Base-by-base conservation (phyloP, 2,797 vertebrate genomes). In the Tolypeutes matacus region DNA sequence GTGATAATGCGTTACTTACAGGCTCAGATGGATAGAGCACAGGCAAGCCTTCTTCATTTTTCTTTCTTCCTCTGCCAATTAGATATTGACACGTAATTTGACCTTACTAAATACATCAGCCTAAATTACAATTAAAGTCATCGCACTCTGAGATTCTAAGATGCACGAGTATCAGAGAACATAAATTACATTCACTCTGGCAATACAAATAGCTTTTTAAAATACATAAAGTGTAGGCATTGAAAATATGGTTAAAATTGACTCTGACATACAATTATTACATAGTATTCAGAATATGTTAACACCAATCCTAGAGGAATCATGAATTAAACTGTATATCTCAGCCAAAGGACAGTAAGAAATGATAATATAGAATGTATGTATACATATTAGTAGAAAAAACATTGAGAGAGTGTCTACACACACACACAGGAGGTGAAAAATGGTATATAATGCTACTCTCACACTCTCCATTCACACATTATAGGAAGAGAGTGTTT, bases 51-150 rank as follows among this genome's bases (percentile, higher is more conserved):
- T 81, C 46, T 31, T 58, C 23, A 64, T 51, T 58, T 49, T 89
- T 69, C 64, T 80, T 11, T 27, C 10, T 34, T 42, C 15, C 4
- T 56, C 17, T 51, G 20, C 20, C 17, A 62, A 0, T 27, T 81
- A 18, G 9, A 34, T 13, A 8, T n/a, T 82, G 25, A 65, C 36
- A 51, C 34, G 27, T 29, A 51, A 78, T 7, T 36, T 70, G 29
- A 65, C 17, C 51, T 69, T 53, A 8, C n/a, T 67, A 78, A 62
- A 46, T 46, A 46, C 8, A 46, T 46, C 46, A 46, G 46, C 46
- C 46, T 72, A 93, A 97, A 94, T 78, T 56, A 93, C 81, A 62
- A 86, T 53, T 56, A 90, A 94, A n/a, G 60, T 67, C 85, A 93
- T 82, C 58, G 92, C 23, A 95, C 49, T 27, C 39, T 60, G 20